These are phyloP conservation scores for Nyleta sp. DNA, from an alignment of 2,888 invertebrate species.

Conservation along the genomic window DNA sequence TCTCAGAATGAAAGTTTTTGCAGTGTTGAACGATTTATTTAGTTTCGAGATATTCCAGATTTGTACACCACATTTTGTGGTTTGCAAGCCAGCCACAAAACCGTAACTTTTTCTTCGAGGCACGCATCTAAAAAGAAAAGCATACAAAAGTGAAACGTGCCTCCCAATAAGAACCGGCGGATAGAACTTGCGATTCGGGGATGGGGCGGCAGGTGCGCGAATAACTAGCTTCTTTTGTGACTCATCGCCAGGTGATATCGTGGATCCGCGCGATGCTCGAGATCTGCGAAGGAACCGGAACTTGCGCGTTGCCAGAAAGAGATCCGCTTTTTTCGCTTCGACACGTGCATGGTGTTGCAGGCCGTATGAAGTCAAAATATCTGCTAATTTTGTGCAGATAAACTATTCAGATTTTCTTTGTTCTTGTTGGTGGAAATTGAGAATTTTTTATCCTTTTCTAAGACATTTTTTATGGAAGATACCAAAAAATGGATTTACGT, in stretches of 20 bases:
- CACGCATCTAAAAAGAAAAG: background rate
- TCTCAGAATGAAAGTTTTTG: too few species aligned
- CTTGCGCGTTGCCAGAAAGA: constrained; percentile 41
- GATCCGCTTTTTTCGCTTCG: constrained; percentile 28
- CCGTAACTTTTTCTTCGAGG: background rate
- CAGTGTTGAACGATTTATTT: too few species aligned
- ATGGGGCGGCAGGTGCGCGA: constrained; percentile 75
- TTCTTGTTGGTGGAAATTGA: too few species aligned
- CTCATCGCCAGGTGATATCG: constrained; percentile 79
- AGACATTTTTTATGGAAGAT: too few species aligned
- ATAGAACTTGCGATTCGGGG: constrained; percentile 74
- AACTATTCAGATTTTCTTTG: too few species aligned
- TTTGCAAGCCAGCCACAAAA: background rate
- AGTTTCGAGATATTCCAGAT: too few species aligned
- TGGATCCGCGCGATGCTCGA: constrained; percentile 39
- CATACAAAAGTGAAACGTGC: constrained; percentile 28
- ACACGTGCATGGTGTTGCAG: constrained; percentile 28
- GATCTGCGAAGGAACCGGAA: constrained; percentile 52
- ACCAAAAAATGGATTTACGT: too few species aligned
- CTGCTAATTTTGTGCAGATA: too few species aligned
- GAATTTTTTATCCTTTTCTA: too few species aligned
- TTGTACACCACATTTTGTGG: too few species aligned
- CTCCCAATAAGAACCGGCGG: constrained; percentile 36
- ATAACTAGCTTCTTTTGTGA: constrained; percentile 74
- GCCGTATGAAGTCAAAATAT: constrained; percentile 12